Evolutionary conservation across 2,113 vertebrate genomes (phyloP).

Genomic region (Callithrix jacchus): DNA sequence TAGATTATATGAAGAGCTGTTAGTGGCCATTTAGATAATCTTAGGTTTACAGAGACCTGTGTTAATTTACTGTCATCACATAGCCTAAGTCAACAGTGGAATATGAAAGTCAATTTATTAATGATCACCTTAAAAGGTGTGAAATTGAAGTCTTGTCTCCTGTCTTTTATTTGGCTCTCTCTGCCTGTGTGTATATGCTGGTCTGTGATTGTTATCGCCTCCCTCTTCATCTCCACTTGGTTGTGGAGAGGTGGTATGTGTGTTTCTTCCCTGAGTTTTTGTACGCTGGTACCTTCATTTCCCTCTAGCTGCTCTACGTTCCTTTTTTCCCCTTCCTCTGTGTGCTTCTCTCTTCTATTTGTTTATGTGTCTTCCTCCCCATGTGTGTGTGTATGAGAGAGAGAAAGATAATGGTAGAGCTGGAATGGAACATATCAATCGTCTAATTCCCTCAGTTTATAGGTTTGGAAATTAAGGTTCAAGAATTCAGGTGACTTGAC

Average conservation of each 20-base stretch:
- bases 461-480: slow-evolving; percentile 46
- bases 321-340: not conserved
- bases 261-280: slow-evolving; percentile 31
- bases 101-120: not conserved
- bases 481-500: slow-evolving; percentile 36
- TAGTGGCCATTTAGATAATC: not conserved
- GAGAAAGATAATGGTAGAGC: not conserved
- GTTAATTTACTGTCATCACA: slow-evolving; percentile 23
- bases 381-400: not conserved
- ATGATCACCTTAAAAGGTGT: slow-evolving; percentile 1
- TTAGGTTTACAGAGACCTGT: slow-evolving; percentile 4
- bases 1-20: slow-evolving; percentile 13
- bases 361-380: not conserved
- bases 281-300: not conserved
- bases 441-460: slow-evolving; percentile 43
- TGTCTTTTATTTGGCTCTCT: slow-evolving; percentile 20
- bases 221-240: not conserved
- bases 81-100: slow-evolving; percentile 4
- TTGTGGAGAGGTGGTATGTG: not conserved
- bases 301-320: not conserved
- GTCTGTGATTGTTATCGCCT: not conserved
- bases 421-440: not conserved
- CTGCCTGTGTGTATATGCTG: not conserved
- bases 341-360: not conserved
- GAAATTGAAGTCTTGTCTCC: slow-evolving; percentile 19